A percentile compares a stretch with the other conserved stretches of the same genome.
Evolutionary conservation across 2,888 invertebrate species (phyloP).

Genomic region (Hymenopus coronatus): DNA sequence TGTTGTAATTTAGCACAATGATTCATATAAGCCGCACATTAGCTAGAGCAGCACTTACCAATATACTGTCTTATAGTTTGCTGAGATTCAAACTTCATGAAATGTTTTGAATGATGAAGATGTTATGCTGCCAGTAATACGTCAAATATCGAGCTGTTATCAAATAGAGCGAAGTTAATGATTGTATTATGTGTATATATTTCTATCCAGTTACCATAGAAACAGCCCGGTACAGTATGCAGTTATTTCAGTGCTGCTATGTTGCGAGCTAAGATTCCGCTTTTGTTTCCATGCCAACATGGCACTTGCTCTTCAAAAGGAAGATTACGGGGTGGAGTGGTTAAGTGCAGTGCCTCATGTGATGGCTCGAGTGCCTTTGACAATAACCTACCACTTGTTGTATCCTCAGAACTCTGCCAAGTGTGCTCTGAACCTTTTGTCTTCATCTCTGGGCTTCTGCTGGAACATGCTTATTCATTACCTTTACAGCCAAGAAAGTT

Average conservation of each 20-base stretch:
- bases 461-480: background rate
- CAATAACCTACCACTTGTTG: background rate
- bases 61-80: too few species aligned
- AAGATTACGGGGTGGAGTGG: background rate
- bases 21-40: too few species aligned
- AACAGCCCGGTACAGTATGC: background rate
- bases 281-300: background rate
- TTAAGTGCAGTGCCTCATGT: background rate
- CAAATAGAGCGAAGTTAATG: too few species aligned
- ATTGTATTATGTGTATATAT: background rate
- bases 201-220: background rate
- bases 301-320: background rate
- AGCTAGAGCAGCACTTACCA: too few species aligned
- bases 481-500: background rate
- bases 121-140: too few species aligned
- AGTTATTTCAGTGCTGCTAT: background rate
- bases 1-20: too few species aligned
- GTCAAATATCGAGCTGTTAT: too few species aligned
- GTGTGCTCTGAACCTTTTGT: background rate
- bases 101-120: too few species aligned
- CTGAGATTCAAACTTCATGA: too few species aligned
- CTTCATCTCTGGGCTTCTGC: background rate
- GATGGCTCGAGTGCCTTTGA: background rate
- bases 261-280: background rate
- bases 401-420: background rate